These are phyloP conservation scores for Drosophila grimshawi DNA, from an alignment of 1,140 invertebrate genomes.

Conservation along the genomic window DNA sequence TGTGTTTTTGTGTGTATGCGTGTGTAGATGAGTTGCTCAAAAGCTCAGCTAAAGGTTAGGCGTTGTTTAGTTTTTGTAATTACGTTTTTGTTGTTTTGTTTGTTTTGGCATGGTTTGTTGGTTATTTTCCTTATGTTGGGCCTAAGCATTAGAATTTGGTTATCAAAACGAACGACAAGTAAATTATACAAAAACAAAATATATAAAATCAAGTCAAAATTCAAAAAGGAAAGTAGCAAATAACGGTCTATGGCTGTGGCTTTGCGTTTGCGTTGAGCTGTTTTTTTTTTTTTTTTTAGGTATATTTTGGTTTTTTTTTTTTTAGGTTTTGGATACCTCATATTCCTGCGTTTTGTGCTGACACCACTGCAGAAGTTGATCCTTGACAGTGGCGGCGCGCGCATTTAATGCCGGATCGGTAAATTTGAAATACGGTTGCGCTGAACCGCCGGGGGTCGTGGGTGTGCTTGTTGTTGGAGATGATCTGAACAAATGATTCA, in stretches of 20 bases:
- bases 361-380: constrained; percentile 97
- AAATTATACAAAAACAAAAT: constrained; percentile 45
- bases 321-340: constrained; percentile 88
- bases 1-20: constrained; percentile 37
- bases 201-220: constrained; percentile 33
- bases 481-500: constrained; percentile 86
- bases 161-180: constrained; percentile 55
- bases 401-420: constrained; percentile 93
- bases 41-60: constrained; percentile 62
- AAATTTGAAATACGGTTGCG: constrained; percentile 91
- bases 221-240: constrained; percentile 28
- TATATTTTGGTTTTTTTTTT: constrained; percentile 56
- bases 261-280: constrained; percentile 47
- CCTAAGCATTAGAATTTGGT: constrained; percentile 58
- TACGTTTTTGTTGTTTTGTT: constrained; percentile 32
- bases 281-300: constrained; percentile 32
- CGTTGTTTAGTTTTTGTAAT: constrained; percentile 54
- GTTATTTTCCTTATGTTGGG: constrained; percentile 46
- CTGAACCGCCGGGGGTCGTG: constrained; percentile 85
- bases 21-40: constrained; percentile 52
- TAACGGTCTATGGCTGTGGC: constrained; percentile 56
- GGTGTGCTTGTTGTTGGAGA: constrained; percentile 87
- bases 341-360: constrained; percentile 98
- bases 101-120: constrained; percentile 19
- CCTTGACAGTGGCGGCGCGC: constrained; percentile 97